Percentiles rank a stretch among this genome's conserved stretches.
phyloP scores from a whole-genome alignment of 2,113 vertebrate species.

The Barnardius zonarius region DNA sequence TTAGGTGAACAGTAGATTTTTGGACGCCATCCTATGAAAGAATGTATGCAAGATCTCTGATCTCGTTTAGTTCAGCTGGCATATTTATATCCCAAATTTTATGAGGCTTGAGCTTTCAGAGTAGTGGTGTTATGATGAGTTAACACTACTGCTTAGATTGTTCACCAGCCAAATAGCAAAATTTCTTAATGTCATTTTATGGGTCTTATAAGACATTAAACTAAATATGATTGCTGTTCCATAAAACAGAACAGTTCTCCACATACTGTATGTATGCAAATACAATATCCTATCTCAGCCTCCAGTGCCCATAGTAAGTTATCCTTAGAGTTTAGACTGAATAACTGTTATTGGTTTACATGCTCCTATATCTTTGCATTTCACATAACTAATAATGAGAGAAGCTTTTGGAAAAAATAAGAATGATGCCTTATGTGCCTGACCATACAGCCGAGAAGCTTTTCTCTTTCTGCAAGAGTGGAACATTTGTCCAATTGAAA shows the following conservation, averaged over 20 bases:
- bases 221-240: conserved; percentile 74
- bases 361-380: conserved; percentile 61
- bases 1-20: neutral
- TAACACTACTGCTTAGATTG: conserved; percentile 74
- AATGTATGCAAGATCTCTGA: conserved; percentile 27
- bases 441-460: neutral
- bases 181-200: conserved; percentile 76
- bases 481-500: neutral
- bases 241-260: conserved; percentile 74
- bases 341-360: conserved; percentile 68
- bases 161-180: conserved; percentile 75
- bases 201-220: conserved; percentile 77
- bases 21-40: neutral
- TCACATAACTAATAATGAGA: conserved; percentile 31
- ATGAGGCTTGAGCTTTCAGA: conserved; percentile 73
- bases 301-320: conserved; percentile 68
- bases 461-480: conserved; percentile 9
- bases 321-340: conserved; percentile 63
- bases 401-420: conserved; percentile 6
- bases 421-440: neutral
- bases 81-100: conserved; percentile 74
- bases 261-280: conserved; percentile 72
- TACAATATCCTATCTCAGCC: conserved; percentile 63
- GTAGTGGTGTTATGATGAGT: conserved; percentile 73
- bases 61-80: conserved; percentile 67